Percentiles rank a stretch among this genome's conserved stretches.
Conservation (phyloP, 1,140 invertebrate genomes). For the Drosophila nikananu region DNA sequence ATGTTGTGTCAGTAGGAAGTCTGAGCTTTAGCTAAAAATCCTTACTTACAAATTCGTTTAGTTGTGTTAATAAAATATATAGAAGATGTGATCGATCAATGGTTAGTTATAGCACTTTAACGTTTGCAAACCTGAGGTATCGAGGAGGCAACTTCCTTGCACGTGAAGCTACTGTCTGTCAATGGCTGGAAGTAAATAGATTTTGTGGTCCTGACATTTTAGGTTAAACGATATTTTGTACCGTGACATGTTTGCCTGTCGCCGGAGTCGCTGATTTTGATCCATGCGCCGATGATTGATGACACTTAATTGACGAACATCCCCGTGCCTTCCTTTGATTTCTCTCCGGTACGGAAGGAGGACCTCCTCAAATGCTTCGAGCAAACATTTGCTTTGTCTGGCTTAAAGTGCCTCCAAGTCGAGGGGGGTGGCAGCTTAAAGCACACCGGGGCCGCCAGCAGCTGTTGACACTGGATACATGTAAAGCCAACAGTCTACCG, state of each 20-base stretch:
- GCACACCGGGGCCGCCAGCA: slow-evolving; percentile 6
- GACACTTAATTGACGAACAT: slow-evolving; percentile 80
- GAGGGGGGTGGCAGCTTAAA: slow-evolving; percentile 50
- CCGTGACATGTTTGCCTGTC: slow-evolving; percentile 76
- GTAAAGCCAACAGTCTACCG: slow-evolving; percentile 17
- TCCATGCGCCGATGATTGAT: slow-evolving; percentile 73
- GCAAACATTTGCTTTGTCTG: slow-evolving; percentile 65
- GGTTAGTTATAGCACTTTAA: neutral
- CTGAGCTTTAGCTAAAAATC: neutral
- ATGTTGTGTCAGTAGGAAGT: neutral
- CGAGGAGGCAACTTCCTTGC: neutral
- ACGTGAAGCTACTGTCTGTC: slow-evolving; percentile 6
- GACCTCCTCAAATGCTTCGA: slow-evolving; percentile 24
- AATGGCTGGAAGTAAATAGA: slow-evolving; percentile 45
- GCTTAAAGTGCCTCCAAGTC: slow-evolving; percentile 60
- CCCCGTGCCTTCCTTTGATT: slow-evolving; percentile 7
- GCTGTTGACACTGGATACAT: slow-evolving; percentile 28
- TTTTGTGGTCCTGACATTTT: slow-evolving; percentile 64
- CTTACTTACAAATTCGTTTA: too few relatives aligned
- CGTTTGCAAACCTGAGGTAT: neutral
- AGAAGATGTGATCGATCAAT: neutral
- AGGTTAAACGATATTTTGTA: slow-evolving; percentile 81
- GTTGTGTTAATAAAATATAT: neutral
- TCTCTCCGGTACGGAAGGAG: neutral
- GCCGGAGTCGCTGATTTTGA: slow-evolving; percentile 66